These are phyloP conservation scores for Labeo catla DNA, from an alignment of 2,113 vertebrate species.

Conservation along the genomic window DNA sequence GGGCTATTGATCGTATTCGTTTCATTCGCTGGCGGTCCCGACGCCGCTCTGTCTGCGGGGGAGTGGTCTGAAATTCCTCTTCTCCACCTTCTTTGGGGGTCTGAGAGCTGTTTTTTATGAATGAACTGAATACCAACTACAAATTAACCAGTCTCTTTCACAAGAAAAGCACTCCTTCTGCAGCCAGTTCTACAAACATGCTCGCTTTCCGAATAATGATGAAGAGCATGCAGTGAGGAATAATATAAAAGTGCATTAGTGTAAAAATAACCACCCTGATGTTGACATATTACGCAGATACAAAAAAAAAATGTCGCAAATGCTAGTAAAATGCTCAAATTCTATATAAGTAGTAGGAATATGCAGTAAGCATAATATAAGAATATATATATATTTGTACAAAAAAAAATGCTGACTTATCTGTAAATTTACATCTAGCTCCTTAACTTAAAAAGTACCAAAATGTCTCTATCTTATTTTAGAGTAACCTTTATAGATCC, in stretches of 20 bases:
- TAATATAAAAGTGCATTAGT: background rate
- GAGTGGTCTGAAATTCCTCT: constrained; percentile 66
- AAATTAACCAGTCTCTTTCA: constrained; percentile 68
- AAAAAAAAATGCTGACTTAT: too few species aligned
- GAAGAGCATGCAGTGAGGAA: background rate
- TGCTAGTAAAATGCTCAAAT: background rate
- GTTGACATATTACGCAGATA: background rate
- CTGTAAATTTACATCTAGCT: too few species aligned
- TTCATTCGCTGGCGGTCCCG: constrained; percentile 73
- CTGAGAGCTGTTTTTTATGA: constrained; percentile 70
- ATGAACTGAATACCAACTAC: constrained; percentile 73
- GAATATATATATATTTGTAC: too few species aligned
- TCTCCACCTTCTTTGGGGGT: constrained; percentile 60
- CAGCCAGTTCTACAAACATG: background rate
- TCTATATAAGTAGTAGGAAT: background rate
- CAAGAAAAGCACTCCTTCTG: constrained; percentile 49
- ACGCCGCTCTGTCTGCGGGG: constrained; percentile 83
- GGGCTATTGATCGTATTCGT: constrained; percentile 76
- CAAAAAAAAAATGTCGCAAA: background rate
- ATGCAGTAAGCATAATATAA: background rate
- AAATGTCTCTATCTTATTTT: background rate
- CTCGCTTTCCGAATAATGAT: background rate
- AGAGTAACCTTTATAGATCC: background rate
- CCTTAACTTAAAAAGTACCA: background rate
- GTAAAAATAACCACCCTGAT: constrained; percentile 5